phyloP scores from a whole-genome alignment of 2,888 invertebrate species.

The Pterostichus niger region DNA sequence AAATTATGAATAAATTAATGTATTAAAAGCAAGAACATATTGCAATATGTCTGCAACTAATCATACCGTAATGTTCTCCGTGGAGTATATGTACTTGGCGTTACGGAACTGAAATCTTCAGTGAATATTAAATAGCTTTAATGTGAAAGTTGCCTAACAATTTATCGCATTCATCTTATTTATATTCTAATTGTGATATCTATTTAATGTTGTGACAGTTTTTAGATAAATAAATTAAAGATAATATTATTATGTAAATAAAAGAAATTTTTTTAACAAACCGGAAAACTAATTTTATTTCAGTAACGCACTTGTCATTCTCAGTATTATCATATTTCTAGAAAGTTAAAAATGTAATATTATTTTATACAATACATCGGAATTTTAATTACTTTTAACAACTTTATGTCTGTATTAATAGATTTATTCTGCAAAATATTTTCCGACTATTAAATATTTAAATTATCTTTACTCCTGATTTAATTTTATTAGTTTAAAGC shows the following conservation, averaged over 20 bases:
- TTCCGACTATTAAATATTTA: no score
- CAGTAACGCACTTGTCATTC: no score
- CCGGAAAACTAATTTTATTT: not conserved
- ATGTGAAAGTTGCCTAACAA: conserved; percentile 7
- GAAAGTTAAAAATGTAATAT: not conserved
- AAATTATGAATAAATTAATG: no score
- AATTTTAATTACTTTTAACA: no score
- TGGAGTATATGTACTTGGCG: not conserved
- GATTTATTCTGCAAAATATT: no score
- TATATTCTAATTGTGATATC: not conserved
- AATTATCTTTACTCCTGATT: no score
- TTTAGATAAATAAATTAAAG: not conserved
- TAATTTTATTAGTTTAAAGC: no score
- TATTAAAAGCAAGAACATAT: no score
- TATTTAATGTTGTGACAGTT: not conserved
- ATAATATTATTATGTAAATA: conserved; percentile 1
- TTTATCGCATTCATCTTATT: not conserved
- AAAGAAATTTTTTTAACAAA: not conserved
- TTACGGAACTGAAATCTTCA: not conserved
- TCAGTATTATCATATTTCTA: not conserved
- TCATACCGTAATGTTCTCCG: not conserved
- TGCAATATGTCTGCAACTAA: not conserved
- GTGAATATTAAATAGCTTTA: no score
- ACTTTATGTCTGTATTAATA: no score
- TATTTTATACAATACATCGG: not conserved